Evolutionary conservation across 2,888 invertebrate genomes (phyloP), one percentile per base, ranked within the genome.

Genomic region (Masnerella sp.): DNA sequence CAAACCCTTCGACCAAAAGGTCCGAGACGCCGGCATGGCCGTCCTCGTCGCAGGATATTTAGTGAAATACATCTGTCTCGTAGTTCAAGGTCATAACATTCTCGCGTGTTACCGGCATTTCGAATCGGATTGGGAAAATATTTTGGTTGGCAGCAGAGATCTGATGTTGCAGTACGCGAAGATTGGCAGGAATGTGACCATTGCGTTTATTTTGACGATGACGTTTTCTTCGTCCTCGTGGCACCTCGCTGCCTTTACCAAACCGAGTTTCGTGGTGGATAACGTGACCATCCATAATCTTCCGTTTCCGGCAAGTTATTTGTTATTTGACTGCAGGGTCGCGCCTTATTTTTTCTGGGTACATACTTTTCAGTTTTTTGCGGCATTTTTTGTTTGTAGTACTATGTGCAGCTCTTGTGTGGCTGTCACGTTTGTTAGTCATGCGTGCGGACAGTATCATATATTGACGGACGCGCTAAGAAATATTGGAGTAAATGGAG

Each of bases 361-460:
- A 9, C 47, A 61, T n/a, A 3, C 40, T 17, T 38, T 38, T 5
- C 61, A 61, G n/a, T 15, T 38, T 17, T 1, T 25, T 7, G 30
- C 28, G 4, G 1, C 36, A 5, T 2, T 49, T 12, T 0, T 22
- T 0, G 15, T 28, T 28, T 5, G 38, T 11, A 7, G 14, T 8
- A 14, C 25, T 0, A 22, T 34, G 5, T 40, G 47, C n/a, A 38
- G n/a, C 14, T 18, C 49, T 2, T 17, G 38, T 30, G 20, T n/a
- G 0, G 25, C 61, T n/a, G 40, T 61, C n/a, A 12, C 25, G n/a
- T 49, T 61, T 28, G 49, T 14, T 1, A 4, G 25, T 18, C 61
- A 61, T 5, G 14, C 30, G 7, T 40, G 28, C 5, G 61, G 61
- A 30, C 61, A 61, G 8, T 61, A 61, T 30, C 38, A 36, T n/a